Conservation (phyloP, 53 echinoderm and acorn worm species). For the Luidia sarsii region DNA sequence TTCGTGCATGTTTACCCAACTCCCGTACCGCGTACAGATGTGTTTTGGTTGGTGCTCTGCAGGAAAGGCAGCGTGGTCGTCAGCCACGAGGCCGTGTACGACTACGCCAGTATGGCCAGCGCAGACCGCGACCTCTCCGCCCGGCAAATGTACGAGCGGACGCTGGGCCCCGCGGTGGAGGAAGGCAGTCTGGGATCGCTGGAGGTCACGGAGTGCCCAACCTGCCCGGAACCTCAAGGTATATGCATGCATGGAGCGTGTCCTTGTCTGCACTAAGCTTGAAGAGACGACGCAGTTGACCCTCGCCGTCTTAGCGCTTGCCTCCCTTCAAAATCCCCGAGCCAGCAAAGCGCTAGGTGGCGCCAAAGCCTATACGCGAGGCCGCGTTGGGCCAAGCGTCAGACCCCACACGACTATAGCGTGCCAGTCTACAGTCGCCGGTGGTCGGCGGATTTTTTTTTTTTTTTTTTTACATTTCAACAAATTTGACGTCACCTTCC, state of each 20-base stretch:
- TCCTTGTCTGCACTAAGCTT: neutral
- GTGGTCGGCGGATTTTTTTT: too few species aligned
- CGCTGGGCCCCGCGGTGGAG: neutral
- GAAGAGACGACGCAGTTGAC: neutral
- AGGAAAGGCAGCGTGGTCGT: constrained; percentile 15
- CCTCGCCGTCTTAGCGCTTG: too few species aligned
- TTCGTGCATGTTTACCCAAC: too few species aligned
- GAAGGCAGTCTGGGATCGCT: neutral
- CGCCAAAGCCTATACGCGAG: too few species aligned
- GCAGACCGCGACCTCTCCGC: neutral
- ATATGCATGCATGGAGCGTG: neutral
- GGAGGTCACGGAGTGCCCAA: neutral
- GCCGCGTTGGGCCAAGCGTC: too few species aligned
- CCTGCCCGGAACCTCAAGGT: neutral
- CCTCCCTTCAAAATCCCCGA: too few species aligned
- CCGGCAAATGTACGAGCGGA: neutral
- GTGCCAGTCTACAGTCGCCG: too few species aligned
- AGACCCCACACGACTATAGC: too few species aligned
- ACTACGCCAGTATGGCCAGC: neutral
- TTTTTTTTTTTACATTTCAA: too few species aligned
- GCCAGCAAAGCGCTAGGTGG: too few species aligned
- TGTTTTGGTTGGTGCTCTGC: neutral
- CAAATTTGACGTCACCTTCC: too few species aligned
- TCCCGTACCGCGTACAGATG: too few species aligned
- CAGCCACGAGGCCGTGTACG: neutral